These are phyloP conservation scores for Barypeithes pellucidus DNA, from an alignment of 2,888 invertebrate species.

Conservation along the genomic window DNA sequence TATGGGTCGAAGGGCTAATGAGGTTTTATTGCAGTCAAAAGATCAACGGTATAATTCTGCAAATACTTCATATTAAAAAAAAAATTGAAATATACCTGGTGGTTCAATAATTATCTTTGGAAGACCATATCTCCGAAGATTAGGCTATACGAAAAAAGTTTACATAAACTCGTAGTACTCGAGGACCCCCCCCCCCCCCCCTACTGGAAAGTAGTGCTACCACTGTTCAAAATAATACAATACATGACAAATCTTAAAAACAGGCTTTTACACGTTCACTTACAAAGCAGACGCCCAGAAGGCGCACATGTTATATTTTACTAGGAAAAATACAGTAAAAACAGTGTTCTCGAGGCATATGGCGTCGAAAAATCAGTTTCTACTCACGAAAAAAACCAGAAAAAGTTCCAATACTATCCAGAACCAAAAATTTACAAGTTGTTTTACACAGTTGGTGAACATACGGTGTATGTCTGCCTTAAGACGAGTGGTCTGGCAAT, in stretches of 20 bases:
- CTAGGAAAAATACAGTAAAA: constrained; percentile 33
- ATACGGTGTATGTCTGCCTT: constrained; percentile 28
- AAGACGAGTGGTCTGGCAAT: constrained; percentile 25
- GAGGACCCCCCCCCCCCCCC: too few relatives aligned
- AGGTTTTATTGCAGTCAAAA: too few relatives aligned
- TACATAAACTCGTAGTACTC: too few relatives aligned
- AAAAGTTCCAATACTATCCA: constrained; percentile 40
- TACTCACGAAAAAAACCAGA: constrained; percentile 39
- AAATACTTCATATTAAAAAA: too few relatives aligned
- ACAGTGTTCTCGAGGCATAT: constrained; percentile 34
- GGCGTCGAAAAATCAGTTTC: constrained; percentile 34
- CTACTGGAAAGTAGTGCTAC: too few relatives aligned
- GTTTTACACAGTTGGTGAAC: constrained; percentile 40
- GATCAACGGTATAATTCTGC: too few relatives aligned
- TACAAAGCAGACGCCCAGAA: constrained; percentile 24
- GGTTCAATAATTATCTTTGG: too few relatives aligned
- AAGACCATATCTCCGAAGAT: too few relatives aligned
- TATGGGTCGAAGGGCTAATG: too few relatives aligned
- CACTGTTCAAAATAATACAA: not conserved
- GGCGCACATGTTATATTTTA: constrained; percentile 27
- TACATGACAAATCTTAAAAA: not conserved
- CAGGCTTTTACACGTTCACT: constrained; percentile 12
- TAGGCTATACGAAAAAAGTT: too few relatives aligned
- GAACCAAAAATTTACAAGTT: constrained; percentile 33
- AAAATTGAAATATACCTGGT: too few relatives aligned